phyloP scores from a whole-genome alignment of 2,888 invertebrate species.

The Aphrophora alni region DNA sequence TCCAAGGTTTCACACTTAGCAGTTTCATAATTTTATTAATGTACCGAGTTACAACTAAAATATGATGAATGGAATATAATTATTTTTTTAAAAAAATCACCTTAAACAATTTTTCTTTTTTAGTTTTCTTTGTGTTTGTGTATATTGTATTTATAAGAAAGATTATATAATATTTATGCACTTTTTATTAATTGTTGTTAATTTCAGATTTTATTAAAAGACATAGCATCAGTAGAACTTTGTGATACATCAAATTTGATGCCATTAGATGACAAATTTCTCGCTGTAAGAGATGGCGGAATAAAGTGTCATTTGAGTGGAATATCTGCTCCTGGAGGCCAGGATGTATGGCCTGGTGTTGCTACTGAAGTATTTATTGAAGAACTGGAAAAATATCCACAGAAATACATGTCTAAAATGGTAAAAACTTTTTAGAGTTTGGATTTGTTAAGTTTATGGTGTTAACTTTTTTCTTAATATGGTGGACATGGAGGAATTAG shows the following conservation, averaged over 20 bases:
- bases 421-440: slow-evolving; percentile 55
- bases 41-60: no score
- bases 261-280: slow-evolving; percentile 62
- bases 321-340: slow-evolving; percentile 71
- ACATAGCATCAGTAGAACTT: slow-evolving; percentile 66
- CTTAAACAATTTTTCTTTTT: no score
- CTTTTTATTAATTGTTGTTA: background rate
- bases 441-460: no score
- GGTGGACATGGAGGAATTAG: background rate
- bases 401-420: slow-evolving; percentile 63
- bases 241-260: slow-evolving; percentile 60
- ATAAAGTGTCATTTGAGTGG: slow-evolving; percentile 73
- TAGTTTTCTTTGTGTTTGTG: no score
- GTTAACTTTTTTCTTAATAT: background rate
- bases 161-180: no score
- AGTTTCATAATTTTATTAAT: no score
- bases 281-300: slow-evolving; percentile 63
- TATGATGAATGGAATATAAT: no score
- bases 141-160: no score
- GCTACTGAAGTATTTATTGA: slow-evolving; percentile 68
- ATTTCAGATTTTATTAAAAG: slow-evolving; percentile 66
- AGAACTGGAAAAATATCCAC: slow-evolving; percentile 57
- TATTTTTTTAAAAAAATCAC: no score
- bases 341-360: slow-evolving; percentile 65
- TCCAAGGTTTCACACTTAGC: no score